Percentiles rank a stretch among this genome's conserved stretches.
phyloP scores from a whole-genome alignment of 2,888 invertebrate species.

The Venusia cambrica region DNA sequence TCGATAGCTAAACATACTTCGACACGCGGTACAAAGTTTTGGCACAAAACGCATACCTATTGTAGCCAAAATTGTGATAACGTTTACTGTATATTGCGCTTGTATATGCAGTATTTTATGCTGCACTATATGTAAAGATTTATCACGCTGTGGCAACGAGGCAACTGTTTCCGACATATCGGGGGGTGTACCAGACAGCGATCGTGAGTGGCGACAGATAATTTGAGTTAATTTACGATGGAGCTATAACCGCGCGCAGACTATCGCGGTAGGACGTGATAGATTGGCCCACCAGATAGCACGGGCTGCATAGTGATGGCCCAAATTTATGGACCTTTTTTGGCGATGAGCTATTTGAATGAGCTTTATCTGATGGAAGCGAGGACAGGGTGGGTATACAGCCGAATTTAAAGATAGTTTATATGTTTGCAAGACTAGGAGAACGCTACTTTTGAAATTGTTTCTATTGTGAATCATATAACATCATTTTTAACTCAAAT shows the following conservation, averaged over 20 bases:
- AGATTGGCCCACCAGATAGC: constrained; percentile 52
- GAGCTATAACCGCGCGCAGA: constrained; percentile 46
- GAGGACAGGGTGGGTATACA: constrained; percentile 6
- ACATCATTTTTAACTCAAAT: no score
- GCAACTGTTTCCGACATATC: constrained; percentile 28
- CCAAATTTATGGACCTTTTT: constrained; percentile 26
- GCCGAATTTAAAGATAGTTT: constrained; percentile 9
- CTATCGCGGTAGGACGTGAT: constrained; percentile 41
- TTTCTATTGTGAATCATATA: no score
- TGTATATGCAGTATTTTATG: constrained; percentile 8
- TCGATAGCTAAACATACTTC: no score
- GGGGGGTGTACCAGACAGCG: constrained; percentile 28
- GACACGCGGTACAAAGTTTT: no score
- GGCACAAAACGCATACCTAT: not conserved
- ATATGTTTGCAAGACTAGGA: no score
- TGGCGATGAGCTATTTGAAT: constrained; percentile 19
- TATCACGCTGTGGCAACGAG: constrained; percentile 26
- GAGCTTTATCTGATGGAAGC: constrained; percentile 19
- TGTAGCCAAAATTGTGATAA: not conserved
- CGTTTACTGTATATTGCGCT: constrained; percentile 3
- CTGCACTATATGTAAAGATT: constrained; percentile 17
- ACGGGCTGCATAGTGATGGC: constrained; percentile 30
- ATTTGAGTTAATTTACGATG: constrained; percentile 66
- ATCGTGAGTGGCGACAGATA: constrained; percentile 43
- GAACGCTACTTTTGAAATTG: no score